Base-by-base conservation (phyloP, 2,113 vertebrate genomes). In the Lophura nycthemera region DNA sequence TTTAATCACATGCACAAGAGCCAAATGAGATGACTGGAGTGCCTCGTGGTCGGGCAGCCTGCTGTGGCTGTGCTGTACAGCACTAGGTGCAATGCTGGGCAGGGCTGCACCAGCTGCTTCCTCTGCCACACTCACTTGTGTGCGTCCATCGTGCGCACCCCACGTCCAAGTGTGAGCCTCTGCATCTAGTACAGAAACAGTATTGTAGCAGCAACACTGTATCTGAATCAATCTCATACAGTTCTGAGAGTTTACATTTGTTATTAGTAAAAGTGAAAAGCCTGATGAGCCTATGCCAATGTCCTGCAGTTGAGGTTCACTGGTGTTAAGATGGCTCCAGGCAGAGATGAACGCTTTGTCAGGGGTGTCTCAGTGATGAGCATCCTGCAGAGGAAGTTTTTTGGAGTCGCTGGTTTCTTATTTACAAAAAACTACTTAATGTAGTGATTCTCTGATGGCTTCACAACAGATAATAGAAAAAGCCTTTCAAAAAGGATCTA, bases 401-500 rank as follows among this genome's bases (percentile, higher is more conserved):
- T 95, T 89, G 95, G 88, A 45, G 87, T 88, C 85, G 63, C 72
- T 83, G 32, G n/a, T 48, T 86, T 96, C 90, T 93, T 96, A 65
- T 96, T 97, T 92, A 95, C 93, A 95, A 96, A 96, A 83, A 95
- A 65, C 86, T 93, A 77, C 79, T 96, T 95, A 94, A 87, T 8
- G 47, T 89, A 57, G 76, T 20, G 45, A 52, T 74, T 73, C 38
- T 94, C 94, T 87, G 91, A 82, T 93, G 89, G 89, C 71, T 93
- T 96, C 90, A 89, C 75, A 95, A 88, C 87, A 90, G 89, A 82
- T 88, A 73, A 84, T 1, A 78, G 57, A 69, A 71, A 36, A 3
- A 48, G 50, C 15, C 11, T 76, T 92, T 93, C 60, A 50, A 61
- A 66, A 74, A 64, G 54, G 29, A 63, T 61, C 25, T 78, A 2